phyloP scores from a whole-genome alignment of 2,797 vertebrate genomes.

The Sebastes nivosus region DNA sequence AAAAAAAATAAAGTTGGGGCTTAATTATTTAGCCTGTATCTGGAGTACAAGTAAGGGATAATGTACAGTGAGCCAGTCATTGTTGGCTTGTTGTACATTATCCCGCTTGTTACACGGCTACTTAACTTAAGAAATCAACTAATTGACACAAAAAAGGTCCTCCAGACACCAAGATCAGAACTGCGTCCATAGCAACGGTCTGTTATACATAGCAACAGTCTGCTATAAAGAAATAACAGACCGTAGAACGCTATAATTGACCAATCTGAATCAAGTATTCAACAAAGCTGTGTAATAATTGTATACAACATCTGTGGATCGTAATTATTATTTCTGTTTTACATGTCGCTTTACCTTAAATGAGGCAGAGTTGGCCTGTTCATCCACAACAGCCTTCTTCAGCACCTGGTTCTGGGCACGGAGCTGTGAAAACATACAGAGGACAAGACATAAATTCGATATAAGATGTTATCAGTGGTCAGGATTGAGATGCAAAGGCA shows the following conservation, averaged over 20 bases:
- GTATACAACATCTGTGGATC: neutral
- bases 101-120: too few relatives aligned
- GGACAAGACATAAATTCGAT: neutral
- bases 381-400: constrained; percentile 97
- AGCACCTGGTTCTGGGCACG: constrained; percentile 98
- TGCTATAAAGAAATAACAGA: too few relatives aligned
- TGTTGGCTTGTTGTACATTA: too few relatives aligned
- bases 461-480: neutral
- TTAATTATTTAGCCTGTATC: neutral
- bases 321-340: constrained; percentile 6
- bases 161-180: too few relatives aligned
- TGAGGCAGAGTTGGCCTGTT: constrained; percentile 90
- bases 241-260: too few relatives aligned
- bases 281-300: neutral
- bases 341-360: constrained; percentile 87
- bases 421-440: constrained; percentile 81
- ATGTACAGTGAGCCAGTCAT: too few relatives aligned
- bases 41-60: neutral
- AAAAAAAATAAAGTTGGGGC: neutral
- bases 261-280: too few relatives aligned
- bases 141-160: too few relatives aligned
- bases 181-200: too few relatives aligned
- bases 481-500: neutral
- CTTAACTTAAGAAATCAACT: too few relatives aligned
- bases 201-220: too few relatives aligned